Evolutionary conservation across 2,888 invertebrate genomes (phyloP), one percentile per base, ranked within the genome.

Genomic region (Hypena proboscidalis): DNA sequence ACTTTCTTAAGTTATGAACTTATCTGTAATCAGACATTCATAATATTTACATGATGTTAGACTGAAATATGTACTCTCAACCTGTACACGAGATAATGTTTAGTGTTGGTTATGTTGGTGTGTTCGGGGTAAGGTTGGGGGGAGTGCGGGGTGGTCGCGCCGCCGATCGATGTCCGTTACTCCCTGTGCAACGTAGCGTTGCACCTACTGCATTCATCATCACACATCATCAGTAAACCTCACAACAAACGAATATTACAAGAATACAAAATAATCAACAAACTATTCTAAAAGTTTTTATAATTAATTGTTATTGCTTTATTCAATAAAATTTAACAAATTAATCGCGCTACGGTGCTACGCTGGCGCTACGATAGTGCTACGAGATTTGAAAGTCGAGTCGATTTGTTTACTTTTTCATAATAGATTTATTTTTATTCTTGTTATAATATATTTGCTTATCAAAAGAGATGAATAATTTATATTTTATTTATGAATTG

Each of bases 91-190:
- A 83, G 82, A 83, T 81, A 80, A 78, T 75, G 76, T 77, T 79
- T 72, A 72, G 78, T 67, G 60, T 58, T n/a, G n/a, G n/a, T n/a
- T n/a, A n/a, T n/a, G n/a, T n/a, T n/a, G 47, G 43, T 36, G 49
- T 56, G 31, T 53, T 58, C 34, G 58, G 50, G 66, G 58, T 25
- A 10, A 25, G 33, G 4, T 11, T 14, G 33, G 36, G 48, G 41
- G 63, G 68, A 44, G 54, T 46, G 56, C 51, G 58, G 39, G 57
- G 51, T 48, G 54, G 58, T 57, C 62, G 58, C 58, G 65, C 60
- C 52, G 47, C 49, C 74, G 82, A 89, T 89, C 88, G 88, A 88
- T 88, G 85, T 69, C 81, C 79, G 78, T 80, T 80, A 77, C 81
- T 58, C 69, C 64, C 74, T 71, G 71, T 78, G 77, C 79, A 77